Percentiles rank a stretch among this genome's conserved stretches.
These are phyloP conservation scores for Aegithalos caudatus DNA, from an alignment of 2,113 vertebrate genomes.

Conservation along the genomic window DNA sequence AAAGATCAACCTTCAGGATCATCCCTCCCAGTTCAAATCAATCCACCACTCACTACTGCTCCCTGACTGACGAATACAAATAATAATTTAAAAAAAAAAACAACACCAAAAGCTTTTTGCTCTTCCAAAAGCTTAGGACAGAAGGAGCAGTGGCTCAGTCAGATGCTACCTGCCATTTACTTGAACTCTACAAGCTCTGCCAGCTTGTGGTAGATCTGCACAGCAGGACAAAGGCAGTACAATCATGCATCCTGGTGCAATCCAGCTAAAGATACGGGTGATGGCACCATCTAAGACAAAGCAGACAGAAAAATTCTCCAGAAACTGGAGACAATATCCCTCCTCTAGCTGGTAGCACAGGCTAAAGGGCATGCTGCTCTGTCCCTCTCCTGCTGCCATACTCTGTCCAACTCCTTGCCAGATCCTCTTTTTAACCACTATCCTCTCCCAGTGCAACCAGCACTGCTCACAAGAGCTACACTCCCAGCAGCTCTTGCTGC, in stretches of 20 bases:
- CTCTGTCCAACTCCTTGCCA: not conserved
- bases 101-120: not conserved
- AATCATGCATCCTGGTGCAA: not conserved
- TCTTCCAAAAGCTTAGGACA: not conserved
- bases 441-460: not conserved
- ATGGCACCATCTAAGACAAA: not conserved
- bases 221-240: not conserved
- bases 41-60: not conserved
- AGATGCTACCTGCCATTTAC: not conserved
- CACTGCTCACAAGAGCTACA: not conserved
- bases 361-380: not conserved
- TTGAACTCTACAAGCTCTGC: not conserved
- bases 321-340: not conserved
- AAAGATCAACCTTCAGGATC: not conserved
- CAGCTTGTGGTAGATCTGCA: not conserved
- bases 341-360: not conserved
- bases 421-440: not conserved
- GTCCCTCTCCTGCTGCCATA: not conserved
- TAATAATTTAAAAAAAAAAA: rapidly evolving
- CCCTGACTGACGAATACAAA: not conserved
- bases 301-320: not conserved
- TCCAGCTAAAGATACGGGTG: not conserved
- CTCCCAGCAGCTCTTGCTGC: not conserved
- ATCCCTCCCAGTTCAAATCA: not conserved
- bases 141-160: not conserved